These are phyloP conservation scores for Pachyseris speciosa DNA, from an alignment of 64 coral and sea anemone genomes.

Conservation along the genomic window DNA sequence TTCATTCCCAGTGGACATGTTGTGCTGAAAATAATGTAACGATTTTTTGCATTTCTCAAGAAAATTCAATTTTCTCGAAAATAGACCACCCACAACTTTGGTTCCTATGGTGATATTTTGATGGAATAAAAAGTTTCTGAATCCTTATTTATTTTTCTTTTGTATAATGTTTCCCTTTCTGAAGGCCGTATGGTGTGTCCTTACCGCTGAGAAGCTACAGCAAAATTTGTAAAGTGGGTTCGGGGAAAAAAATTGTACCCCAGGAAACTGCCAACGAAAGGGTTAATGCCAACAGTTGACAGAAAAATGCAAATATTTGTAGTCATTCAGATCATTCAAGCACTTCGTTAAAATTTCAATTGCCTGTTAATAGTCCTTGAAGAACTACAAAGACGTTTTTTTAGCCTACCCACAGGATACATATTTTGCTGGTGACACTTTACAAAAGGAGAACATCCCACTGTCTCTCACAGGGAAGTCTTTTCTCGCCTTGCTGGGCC, in stretches of 20 bases:
- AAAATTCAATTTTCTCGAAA: neutral
- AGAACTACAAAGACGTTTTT: too few species aligned
- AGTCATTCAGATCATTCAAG: too few species aligned
- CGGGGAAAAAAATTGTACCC: neutral
- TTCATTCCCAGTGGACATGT: neutral
- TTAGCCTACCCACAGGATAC: too few species aligned
- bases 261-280: conserved; percentile 36
- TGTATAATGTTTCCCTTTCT: neutral
- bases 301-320: too few species aligned
- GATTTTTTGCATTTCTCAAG: neutral
- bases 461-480: too few species aligned
- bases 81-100: neutral
- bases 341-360: too few species aligned
- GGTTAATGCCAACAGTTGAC: neutral
- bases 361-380: too few species aligned
- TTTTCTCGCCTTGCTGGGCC: too few species aligned
- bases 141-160: neutral
- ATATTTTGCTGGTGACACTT: too few species aligned
- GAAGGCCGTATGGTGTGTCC: neutral
- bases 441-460: too few species aligned
- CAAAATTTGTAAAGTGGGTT: too few species aligned
- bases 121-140: conserved; percentile 4
- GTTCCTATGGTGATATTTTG: neutral
- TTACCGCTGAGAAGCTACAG: neutral
- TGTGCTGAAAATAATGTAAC: neutral